Percentiles rank a stretch among this genome's conserved stretches.
Evolutionary conservation across 2,888 invertebrate species (phyloP).

Genomic region (Scrobipalpa costella): DNA sequence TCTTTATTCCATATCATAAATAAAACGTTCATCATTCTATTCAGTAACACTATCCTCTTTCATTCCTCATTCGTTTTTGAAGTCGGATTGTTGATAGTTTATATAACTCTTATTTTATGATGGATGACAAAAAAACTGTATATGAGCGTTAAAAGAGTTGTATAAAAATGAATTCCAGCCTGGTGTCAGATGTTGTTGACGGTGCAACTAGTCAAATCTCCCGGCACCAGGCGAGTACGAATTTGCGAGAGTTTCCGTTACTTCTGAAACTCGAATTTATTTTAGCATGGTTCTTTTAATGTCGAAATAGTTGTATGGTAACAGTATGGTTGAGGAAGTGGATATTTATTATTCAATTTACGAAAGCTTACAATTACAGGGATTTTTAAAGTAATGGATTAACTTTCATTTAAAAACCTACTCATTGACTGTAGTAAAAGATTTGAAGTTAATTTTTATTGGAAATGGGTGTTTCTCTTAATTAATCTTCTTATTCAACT

Average conservation of each 20-base stretch:
- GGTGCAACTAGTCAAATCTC: slow-evolving; percentile 48
- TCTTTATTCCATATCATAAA: background rate
- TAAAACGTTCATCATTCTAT: background rate
- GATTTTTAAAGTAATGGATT: too few species aligned
- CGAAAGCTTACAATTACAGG: too few species aligned
- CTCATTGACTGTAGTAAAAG: too few species aligned
- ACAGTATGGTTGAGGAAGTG: too few species aligned
- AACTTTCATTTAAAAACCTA: too few species aligned
- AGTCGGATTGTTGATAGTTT: slow-evolving; percentile 27
- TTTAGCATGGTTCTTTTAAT: too few species aligned
- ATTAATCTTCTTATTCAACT: too few species aligned
- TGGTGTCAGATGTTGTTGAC: slow-evolving; percentile 44
- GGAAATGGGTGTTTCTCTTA: too few species aligned
- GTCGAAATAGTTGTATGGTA: too few species aligned
- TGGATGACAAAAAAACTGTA: background rate
- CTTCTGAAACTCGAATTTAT: slow-evolving; percentile 28
- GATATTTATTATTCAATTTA: too few species aligned
- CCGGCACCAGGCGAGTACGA: slow-evolving; percentile 37
- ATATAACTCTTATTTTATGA: slow-evolving; percentile 1
- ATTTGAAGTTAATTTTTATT: too few species aligned
- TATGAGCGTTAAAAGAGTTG: background rate
- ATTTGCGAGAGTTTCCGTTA: slow-evolving; percentile 41
- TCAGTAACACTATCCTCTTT: slow-evolving; percentile 26
- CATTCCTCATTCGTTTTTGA: slow-evolving; percentile 31
- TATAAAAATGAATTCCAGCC: slow-evolving; percentile 18